Evolutionary conservation across 92 coral and sea anemone genomes (phyloP), one percentile per base, ranked within the genome.

Genomic region (Heteractis magnifica): DNA sequence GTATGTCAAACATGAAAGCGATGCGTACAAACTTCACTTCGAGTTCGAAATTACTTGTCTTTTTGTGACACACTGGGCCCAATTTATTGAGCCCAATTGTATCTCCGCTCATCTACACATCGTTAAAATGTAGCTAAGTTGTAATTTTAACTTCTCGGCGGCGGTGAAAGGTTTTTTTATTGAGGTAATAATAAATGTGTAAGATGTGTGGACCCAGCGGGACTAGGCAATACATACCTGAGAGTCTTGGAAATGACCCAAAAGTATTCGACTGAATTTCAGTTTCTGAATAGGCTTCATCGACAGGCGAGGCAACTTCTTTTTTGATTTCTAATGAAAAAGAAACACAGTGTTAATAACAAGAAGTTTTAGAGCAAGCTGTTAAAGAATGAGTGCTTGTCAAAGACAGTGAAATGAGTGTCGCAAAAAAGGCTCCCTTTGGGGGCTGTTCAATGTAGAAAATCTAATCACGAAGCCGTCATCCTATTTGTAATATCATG

Each of bases 261-360:
- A 82, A 89, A 60, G 86, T 76, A 55, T 10, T 82, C 19, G 84
- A 76, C 62, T 10, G 84, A 8, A 10, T 79, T 62, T 77, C 89
- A 20, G 82, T 49, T 52, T 93, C 97, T 23, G 92, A 73, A 83
- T 85, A 91, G 13, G 52, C 20, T 49, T 93, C 97, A 41, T 88
- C 90, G 19, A 90, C 83, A 11, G 97, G 93, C 50, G 93, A 86
- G 0, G 87, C 81, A 10, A 79, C 86, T 71, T 93, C 97, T 77
- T 89, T 91, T 83, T 93, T 93, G 60, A 93, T 93, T 88, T 93
- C 97, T 93, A 82, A 53, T 59, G 72, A 84, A 77, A 68, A 87
- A 86, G 68, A 51, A 68, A 76, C 51, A 59, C 58, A 8, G 15
- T 6, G 15, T 74, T 15, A 74, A 49, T 34, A 44, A 77, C 34